phyloP scores from a whole-genome alignment of 2,113 vertebrate genomes.

The Strix aluco region DNA sequence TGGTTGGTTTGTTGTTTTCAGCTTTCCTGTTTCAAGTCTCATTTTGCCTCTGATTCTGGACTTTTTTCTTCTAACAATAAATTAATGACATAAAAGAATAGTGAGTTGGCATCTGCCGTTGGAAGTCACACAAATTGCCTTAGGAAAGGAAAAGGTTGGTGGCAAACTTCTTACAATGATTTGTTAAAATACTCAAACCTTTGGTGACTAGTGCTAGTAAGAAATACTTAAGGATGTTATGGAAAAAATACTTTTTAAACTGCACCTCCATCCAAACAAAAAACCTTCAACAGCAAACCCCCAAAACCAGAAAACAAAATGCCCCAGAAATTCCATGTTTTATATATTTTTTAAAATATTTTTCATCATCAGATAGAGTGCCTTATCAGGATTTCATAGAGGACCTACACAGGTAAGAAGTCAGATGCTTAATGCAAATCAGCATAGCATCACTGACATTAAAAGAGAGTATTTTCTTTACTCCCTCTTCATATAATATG shows the following conservation, averaged over 20 bases:
- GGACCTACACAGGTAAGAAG: background rate
- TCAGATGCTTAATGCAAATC: background rate
- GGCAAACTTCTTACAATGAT: background rate
- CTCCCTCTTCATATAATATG: accelerated
- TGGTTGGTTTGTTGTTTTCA: background rate
- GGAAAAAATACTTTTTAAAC: background rate
- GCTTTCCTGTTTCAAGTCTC: background rate
- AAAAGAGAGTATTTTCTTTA: background rate
- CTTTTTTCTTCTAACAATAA: background rate
- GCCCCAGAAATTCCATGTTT: background rate
- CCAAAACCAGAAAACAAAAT: background rate
- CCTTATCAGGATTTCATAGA: background rate
- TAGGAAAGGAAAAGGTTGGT: background rate
- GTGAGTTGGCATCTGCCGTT: background rate
- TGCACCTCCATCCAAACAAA: background rate
- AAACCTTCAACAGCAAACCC: background rate
- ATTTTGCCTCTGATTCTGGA: background rate
- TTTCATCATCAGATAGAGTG: background rate
- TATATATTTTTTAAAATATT: background rate
- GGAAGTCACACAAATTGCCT: background rate
- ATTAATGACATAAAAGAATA: background rate
- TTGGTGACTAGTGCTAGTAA: background rate
- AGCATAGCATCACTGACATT: background rate
- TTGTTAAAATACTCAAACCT: background rate
- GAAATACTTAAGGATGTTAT: background rate